Evolutionary conservation across 30 jellyfish, hydroid and myxozoan species (phyloP), one percentile per base, ranked within the genome.

Genomic region (Aurelia aurita complex sp. Pacific): DNA sequence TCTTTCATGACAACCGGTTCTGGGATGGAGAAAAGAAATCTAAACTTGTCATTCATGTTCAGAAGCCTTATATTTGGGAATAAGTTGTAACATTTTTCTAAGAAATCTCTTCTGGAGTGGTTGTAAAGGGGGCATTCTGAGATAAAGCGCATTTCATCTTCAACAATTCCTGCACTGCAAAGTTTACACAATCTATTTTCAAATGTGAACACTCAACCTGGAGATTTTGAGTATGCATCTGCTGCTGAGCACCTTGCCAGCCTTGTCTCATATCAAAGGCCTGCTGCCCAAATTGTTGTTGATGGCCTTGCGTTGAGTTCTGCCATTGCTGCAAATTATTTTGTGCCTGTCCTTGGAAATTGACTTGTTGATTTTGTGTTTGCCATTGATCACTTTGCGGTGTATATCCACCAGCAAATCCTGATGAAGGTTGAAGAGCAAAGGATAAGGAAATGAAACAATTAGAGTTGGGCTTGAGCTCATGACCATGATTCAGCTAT

Each of bases 241-340:
- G 67, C 32, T 64, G 57, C 61, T 78, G 70, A 40, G 69, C 46
- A 33, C 55, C 80, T 10, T 63, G 74, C 89, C 79, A 79, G 8
- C 79, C 89, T 46, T 46, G 57, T 7, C 57, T 46, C 57, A 46
- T 46, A 46, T 46, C 57, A 46, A 46, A 0, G 57, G 14, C 11
- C 57, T 46, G 57, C 57, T 79, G 89, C 29, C 19, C 36, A 36
- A 34, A n/a, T 46, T 64, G 89, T 32, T 62, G 79, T 7, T 60
- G 50, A 2, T 34, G 79, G 53, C 69, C 80, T 55, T 63, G 79
- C 72, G 55, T 18, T n/a, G 10, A 17, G 3, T 13, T 17, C 79
- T 65, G 89, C 16, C 67, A 79, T 61, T 63, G 77, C 34, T 57
- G 79, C 89, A 61, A 69, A 19, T 59, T 65, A 23, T 50, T 42